phyloP scores from a whole-genome alignment of 2,888 invertebrate species.

The Tubulanus polymorphus region DNA sequence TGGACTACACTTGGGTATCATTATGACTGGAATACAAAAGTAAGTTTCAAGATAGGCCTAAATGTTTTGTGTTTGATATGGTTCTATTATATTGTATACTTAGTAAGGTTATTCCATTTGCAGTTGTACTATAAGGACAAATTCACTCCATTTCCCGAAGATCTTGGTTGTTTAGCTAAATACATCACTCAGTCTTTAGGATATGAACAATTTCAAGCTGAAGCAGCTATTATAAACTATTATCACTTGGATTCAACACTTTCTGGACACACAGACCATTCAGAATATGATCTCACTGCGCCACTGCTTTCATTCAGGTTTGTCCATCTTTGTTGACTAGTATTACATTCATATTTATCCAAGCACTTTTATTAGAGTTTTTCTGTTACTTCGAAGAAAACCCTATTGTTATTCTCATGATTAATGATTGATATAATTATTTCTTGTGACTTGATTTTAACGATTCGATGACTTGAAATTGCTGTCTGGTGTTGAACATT shows the following conservation, averaged over 20 bases:
- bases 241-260: slow-evolving; percentile 90
- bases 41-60: slow-evolving; percentile 49
- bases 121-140: slow-evolving; percentile 40
- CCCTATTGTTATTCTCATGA: too few relatives aligned
- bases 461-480: too few relatives aligned
- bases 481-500: too few relatives aligned
- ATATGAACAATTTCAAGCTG: slow-evolving; percentile 55
- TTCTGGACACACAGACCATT: slow-evolving; percentile 91
- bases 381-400: too few relatives aligned
- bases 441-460: too few relatives aligned
- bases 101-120: slow-evolving; percentile 7
- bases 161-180: slow-evolving; percentile 65
- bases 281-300: slow-evolving; percentile 78
- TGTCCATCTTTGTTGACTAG: too few relatives aligned
- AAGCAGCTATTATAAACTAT: slow-evolving; percentile 95
- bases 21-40: slow-evolving; percentile 96
- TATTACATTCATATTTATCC: too few relatives aligned
- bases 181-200: slow-evolving; percentile 57
- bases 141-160: slow-evolving; percentile 66
- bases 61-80: neutral
- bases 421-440: too few relatives aligned
- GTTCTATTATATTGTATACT: too few relatives aligned
- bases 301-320: slow-evolving; percentile 89
- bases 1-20: slow-evolving; percentile 98
- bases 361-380: too few relatives aligned